Evolutionary conservation across 2,113 vertebrate species (phyloP).

Genomic region (Urocynchramus pylzowi): DNA sequence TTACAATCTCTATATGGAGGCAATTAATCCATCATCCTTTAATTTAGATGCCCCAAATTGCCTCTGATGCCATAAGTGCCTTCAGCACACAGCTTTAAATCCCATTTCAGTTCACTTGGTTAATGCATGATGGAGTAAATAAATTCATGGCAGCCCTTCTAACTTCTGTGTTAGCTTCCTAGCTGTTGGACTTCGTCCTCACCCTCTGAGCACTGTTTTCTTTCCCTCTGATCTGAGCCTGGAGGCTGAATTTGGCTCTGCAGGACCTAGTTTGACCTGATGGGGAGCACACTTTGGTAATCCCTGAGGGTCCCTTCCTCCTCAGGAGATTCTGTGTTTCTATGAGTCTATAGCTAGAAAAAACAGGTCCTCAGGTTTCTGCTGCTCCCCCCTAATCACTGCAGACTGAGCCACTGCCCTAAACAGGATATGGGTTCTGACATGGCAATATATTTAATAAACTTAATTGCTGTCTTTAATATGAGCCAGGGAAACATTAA

Average conservation of each 20-base stretch:
- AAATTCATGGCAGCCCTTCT: background rate
- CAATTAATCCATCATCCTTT: background rate
- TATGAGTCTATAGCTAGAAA: background rate
- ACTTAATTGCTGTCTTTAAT: constrained; percentile 44
- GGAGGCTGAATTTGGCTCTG: background rate
- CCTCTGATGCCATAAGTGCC: background rate
- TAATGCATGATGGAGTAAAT: background rate
- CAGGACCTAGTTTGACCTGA: background rate
- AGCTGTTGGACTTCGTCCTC: background rate
- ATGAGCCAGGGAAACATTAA: constrained; percentile 12
- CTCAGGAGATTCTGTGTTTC: background rate
- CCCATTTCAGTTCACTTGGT: background rate
- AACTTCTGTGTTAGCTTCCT: background rate
- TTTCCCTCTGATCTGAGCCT: rapidly evolving
- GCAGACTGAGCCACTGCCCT: background rate
- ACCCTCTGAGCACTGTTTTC: background rate
- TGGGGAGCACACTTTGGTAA: rapidly evolving
- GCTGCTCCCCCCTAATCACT: background rate
- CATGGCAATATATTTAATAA: constrained; percentile 33
- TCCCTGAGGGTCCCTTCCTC: background rate
- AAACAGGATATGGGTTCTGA: constrained; percentile 13
- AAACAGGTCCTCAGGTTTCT: background rate
- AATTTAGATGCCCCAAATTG: background rate
- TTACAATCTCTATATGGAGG: background rate
- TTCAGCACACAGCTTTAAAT: background rate